phyloP scores from a whole-genome alignment of 2,888 invertebrate species.

The Andrena flavipes region DNA sequence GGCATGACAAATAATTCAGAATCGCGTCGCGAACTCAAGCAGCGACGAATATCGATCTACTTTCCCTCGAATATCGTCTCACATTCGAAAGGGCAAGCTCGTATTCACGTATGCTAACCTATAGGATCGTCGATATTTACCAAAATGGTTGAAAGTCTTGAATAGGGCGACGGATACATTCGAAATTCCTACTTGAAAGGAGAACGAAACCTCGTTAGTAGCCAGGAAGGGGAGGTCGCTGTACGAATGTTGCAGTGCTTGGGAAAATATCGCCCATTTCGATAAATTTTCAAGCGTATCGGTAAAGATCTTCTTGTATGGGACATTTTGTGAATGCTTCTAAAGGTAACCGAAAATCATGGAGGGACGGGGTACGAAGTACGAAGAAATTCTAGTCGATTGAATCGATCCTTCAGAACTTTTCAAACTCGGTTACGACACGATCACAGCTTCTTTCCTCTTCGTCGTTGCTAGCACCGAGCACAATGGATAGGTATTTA shows the following conservation, averaged over 20 bases:
- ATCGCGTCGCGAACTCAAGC: neutral
- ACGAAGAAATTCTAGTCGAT: neutral
- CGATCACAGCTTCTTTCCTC: no score
- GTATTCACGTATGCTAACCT: neutral
- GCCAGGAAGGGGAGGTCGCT: neutral
- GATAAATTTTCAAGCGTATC: conserved; percentile 5
- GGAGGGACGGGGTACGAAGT: neutral
- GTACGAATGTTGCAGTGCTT: neutral
- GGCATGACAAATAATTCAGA: no score
- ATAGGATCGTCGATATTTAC: neutral
- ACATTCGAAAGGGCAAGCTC: neutral
- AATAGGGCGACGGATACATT: neutral
- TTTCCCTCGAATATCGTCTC: neutral
- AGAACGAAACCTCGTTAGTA: conserved; percentile 18
- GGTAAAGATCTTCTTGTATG: neutral
- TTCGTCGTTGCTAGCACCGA: neutral
- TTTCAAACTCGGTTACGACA: conserved; percentile 31
- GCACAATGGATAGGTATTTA: conserved; percentile 13
- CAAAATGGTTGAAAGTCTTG: neutral
- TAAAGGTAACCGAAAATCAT: neutral
- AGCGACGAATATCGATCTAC: neutral
- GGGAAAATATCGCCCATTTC: neutral
- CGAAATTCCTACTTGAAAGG: neutral
- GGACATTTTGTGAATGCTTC: neutral
- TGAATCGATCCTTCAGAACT: conserved; percentile 4